A percentile compares a stretch with the other conserved stretches of the same genome.
Conservation (phyloP, 2,797 vertebrate species). For the Epinephelus awoara region DNA sequence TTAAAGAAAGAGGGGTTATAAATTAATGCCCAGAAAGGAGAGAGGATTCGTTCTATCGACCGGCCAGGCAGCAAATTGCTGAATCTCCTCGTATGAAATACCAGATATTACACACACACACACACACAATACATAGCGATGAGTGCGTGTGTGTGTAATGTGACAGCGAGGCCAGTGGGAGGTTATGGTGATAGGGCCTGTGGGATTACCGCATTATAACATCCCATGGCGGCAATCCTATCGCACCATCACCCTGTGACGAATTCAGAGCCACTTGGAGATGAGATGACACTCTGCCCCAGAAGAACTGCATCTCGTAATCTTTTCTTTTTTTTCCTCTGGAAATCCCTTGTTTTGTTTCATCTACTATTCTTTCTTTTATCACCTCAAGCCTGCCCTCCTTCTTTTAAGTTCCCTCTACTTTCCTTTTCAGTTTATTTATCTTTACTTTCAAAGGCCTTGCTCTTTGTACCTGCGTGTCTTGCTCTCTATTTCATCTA, state of each 20-base stretch:
- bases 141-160: constrained; percentile 32
- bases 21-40: constrained; percentile 66
- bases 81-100: constrained; percentile 54
- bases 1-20: constrained; percentile 74
- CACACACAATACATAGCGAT: constrained; percentile 17
- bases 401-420: not conserved
- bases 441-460: constrained; percentile 32
- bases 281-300: constrained; percentile 41
- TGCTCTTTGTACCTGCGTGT: constrained; percentile 23
- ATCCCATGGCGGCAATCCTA: constrained; percentile 50
- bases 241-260: constrained; percentile 51
- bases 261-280: constrained; percentile 52
- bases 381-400: constrained; percentile 7
- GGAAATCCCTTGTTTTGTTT: constrained; percentile 22
- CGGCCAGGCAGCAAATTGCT: constrained; percentile 40
- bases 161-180: constrained; percentile 60
- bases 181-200: constrained; percentile 51
- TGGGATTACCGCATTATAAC: constrained; percentile 61
- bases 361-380: constrained; percentile 2
- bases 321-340: constrained; percentile 7
- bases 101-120: constrained; percentile 42
- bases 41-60: constrained; percentile 62
- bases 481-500: constrained; percentile 15
- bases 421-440: not conserved
- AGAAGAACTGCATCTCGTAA: constrained; percentile 18